These are phyloP conservation scores for Coracias cyanogaster DNA, from an alignment of 2,797 vertebrate genomes.

Conservation along the genomic window DNA sequence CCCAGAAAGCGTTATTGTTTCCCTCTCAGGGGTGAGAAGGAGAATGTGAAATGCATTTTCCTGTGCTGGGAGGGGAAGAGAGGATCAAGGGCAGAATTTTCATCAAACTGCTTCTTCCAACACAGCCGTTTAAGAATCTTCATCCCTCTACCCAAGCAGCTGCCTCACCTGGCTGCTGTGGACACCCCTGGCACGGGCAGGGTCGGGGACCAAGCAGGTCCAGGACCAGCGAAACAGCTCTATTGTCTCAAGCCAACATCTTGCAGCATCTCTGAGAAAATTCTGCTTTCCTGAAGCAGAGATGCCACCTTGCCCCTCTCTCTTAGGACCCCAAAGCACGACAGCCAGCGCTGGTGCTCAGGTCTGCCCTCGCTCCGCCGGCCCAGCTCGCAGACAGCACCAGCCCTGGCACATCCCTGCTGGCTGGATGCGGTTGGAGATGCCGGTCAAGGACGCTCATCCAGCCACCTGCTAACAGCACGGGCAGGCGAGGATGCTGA, in stretches of 20 bases:
- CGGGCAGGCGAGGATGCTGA: not conserved
- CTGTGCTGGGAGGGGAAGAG: not conserved
- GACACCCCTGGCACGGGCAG: not conserved
- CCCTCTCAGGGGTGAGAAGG: not conserved
- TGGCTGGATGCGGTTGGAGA: fast-evolving
- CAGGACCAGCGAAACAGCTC: fast-evolving
- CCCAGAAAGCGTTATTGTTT: not conserved
- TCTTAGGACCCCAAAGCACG: fast-evolving
- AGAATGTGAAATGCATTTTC: not conserved
- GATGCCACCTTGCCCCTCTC: fast-evolving
- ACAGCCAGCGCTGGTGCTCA: fast-evolving
- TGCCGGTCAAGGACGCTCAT: fast-evolving
- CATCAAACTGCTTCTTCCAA: not conserved
- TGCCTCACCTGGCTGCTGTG: fast-evolving
- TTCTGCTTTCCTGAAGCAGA: not conserved
- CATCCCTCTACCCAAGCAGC: not conserved
- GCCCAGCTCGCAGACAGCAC: not conserved
- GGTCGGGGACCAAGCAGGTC: fast-evolving
- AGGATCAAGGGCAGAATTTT: not conserved
- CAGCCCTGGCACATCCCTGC: not conserved
- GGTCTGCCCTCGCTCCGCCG: not conserved
- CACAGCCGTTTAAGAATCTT: not conserved
- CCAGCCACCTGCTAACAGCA: not conserved
- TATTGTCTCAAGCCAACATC: fast-evolving
- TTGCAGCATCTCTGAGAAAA: not conserved